phyloP scores from a whole-genome alignment of 2,113 vertebrate species.

The Megaptera novaeangliae region DNA sequence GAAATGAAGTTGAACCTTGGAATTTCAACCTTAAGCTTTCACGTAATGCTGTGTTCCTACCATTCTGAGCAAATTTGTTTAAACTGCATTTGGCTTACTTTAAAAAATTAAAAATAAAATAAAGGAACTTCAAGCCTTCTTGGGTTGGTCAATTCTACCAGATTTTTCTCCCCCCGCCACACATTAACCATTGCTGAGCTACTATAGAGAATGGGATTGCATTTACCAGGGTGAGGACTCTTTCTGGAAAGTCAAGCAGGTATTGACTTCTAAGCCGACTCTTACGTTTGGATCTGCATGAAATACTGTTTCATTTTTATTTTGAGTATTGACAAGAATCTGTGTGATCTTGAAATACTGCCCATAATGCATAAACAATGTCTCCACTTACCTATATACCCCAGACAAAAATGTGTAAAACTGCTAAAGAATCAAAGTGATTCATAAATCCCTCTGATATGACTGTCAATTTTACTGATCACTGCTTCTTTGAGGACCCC shows the following conservation, averaged over 20 bases:
- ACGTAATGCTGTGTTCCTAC: neutral
- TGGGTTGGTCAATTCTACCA: neutral
- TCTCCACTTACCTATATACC: neutral
- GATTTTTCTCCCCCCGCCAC: neutral
- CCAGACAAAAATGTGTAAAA: neutral
- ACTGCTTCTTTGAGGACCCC: neutral
- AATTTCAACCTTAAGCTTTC: neutral
- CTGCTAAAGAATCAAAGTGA: neutral
- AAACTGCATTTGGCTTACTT: neutral
- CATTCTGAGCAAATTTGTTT: neutral
- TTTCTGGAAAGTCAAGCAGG: neutral
- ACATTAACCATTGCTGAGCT: neutral
- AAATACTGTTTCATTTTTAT: neutral
- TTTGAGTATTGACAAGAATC: neutral
- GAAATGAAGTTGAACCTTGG: neutral
- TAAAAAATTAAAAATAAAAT: neutral
- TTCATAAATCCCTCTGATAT: neutral
- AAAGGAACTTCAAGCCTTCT: neutral
- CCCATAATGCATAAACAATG: neutral
- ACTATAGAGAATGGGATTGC: neutral
- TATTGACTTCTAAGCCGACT: neutral
- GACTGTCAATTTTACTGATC: neutral
- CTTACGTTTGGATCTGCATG: neutral
- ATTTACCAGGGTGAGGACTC: neutral
- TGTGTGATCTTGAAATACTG: neutral